phyloP scores from a whole-genome alignment of 2,888 invertebrate genomes.

The Carabus problematicus region DNA sequence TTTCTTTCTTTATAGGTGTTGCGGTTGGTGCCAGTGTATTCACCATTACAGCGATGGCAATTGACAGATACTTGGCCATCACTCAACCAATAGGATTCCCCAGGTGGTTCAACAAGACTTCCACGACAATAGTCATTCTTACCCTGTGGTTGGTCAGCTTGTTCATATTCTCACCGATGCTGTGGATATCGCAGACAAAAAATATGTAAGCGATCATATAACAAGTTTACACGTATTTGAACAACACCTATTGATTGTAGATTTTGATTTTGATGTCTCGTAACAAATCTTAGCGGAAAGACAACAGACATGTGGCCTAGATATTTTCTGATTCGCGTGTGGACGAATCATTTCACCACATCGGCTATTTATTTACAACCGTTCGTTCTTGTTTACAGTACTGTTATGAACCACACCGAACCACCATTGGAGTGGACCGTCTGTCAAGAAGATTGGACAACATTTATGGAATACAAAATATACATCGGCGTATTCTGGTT shows the following conservation, averaged over 20 bases:
- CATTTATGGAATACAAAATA: constrained; percentile 54
- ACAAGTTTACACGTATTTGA: too few relatives aligned
- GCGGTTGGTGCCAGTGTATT: constrained; percentile 82
- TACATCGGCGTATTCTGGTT: constrained; percentile 73
- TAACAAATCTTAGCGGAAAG: too few relatives aligned
- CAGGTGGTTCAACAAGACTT: constrained; percentile 72
- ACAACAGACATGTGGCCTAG: too few relatives aligned
- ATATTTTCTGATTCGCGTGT: too few relatives aligned
- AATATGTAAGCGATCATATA: too few relatives aligned
- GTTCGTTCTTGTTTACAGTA: constrained; percentile 11
- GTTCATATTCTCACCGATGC: constrained; percentile 71
- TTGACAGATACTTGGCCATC: constrained; percentile 78
- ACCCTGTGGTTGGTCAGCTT: constrained; percentile 72
- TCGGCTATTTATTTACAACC: too few relatives aligned
- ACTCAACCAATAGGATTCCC: constrained; percentile 76
- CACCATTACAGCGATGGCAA: constrained; percentile 80
- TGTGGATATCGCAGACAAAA: constrained; percentile 58
- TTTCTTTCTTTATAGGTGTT: constrained; percentile 68
- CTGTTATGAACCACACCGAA: constrained; percentile 17
- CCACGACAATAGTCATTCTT: constrained; percentile 69
- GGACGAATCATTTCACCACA: too few relatives aligned
- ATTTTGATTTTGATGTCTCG: too few relatives aligned
- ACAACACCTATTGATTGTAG: too few relatives aligned
- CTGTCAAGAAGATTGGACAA: constrained; percentile 71
- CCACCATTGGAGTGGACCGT: constrained; percentile 60